Conservation (phyloP, 1,140 invertebrate genomes). For the Octopus sinensis region DNA sequence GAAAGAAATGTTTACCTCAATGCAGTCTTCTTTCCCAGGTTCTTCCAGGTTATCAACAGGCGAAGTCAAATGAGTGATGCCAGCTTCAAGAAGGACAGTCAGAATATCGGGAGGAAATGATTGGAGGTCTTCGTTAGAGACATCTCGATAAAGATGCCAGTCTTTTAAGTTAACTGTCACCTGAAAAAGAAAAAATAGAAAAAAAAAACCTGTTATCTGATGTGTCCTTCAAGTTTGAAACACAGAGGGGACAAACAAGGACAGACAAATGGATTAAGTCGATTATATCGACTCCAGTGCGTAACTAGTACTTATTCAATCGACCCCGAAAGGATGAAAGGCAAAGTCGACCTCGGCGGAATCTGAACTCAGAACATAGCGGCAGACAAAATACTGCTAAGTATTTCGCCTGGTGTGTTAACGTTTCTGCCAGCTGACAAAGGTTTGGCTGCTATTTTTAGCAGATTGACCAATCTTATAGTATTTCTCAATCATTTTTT, state of each 20-base stretch:
- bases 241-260: not conserved
- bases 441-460: too few relatives aligned
- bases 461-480: too few relatives aligned
- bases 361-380: not conserved
- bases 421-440: too few relatives aligned
- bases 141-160: not conserved
- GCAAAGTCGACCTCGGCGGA: too few relatives aligned
- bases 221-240: not conserved
- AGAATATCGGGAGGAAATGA: not conserved
- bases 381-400: too few relatives aligned
- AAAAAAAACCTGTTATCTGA: not conserved
- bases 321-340: not conserved
- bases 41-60: not conserved
- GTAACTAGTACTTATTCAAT: not conserved
- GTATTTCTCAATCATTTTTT: too few relatives aligned
- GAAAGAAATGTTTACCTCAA: not conserved
- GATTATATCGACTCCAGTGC: not conserved
- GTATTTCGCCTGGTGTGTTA: too few relatives aligned
- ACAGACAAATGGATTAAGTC: not conserved
- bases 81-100: not conserved
- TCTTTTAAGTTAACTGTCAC: constrained; percentile 1
- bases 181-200: not conserved
- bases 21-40: not conserved
- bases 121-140: not conserved
- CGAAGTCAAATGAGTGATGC: not conserved